Percentiles rank a stretch among this genome's conserved stretches.
phyloP scores from a whole-genome alignment of 1,140 invertebrate species.

The Araneus ventricosus region DNA sequence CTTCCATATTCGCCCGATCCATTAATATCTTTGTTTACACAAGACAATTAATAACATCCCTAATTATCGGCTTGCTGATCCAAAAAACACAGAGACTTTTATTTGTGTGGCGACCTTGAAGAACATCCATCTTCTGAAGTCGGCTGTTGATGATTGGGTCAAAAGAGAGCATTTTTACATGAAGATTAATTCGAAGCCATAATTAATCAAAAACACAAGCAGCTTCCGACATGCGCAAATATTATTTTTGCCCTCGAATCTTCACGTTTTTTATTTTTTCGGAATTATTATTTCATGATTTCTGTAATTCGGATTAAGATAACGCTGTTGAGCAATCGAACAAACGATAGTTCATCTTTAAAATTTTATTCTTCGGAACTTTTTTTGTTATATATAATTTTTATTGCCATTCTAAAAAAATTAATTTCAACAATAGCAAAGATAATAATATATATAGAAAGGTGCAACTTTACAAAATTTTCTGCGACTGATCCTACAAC shows the following conservation, averaged over 20 bases:
- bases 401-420: too few relatives aligned
- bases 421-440: too few relatives aligned
- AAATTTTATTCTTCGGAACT: too few relatives aligned
- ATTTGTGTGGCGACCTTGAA: not conserved
- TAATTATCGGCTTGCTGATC: too few relatives aligned
- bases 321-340: too few relatives aligned
- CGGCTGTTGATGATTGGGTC: not conserved
- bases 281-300: too few relatives aligned
- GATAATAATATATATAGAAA: too few relatives aligned
- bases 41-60: not conserved
- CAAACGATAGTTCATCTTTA: too few relatives aligned
- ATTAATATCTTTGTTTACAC: not conserved
- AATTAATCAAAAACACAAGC: conserved; percentile 5
- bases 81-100: not conserved
- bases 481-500: too few relatives aligned
- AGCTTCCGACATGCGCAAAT: not conserved
- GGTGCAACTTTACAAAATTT: too few relatives aligned
- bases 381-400: too few relatives aligned
- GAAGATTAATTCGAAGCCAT: not conserved
- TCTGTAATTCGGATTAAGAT: too few relatives aligned
- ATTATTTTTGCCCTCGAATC: not conserved
- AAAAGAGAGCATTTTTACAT: not conserved
- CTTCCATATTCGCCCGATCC: not conserved
- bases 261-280: not conserved
- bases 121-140: not conserved